phyloP scores from a whole-genome alignment of 1,140 invertebrate species.

The Drosophila tristis region DNA sequence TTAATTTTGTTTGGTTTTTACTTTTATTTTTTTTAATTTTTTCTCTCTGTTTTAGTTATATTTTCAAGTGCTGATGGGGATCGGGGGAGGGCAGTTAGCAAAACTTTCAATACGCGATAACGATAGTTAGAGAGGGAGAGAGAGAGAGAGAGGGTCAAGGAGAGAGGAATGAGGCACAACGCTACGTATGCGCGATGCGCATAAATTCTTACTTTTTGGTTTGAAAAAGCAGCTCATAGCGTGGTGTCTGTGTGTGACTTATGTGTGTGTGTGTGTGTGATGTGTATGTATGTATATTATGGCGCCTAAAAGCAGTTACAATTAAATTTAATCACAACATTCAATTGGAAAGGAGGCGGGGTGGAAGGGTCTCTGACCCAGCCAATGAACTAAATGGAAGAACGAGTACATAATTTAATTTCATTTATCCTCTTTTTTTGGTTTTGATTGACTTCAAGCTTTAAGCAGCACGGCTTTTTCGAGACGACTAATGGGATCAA shows the following conservation, averaged over 20 bases:
- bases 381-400: constrained; percentile 41
- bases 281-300: constrained; percentile 30
- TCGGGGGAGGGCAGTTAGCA: constrained; percentile 40
- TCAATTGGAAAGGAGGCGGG: constrained; percentile 62
- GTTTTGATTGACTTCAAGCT: constrained; percentile 43
- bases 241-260: constrained; percentile 36
- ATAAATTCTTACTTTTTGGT: not conserved
- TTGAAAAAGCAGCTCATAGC: constrained; percentile 31
- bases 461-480: constrained; percentile 37
- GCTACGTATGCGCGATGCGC: constrained; percentile 65
- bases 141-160: not conserved
- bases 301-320: constrained; percentile 71
- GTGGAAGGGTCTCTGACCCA: constrained; percentile 16
- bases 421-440: not conserved
- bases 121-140: not conserved
- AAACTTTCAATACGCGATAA: constrained; percentile 73
- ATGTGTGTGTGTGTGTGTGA: constrained; percentile 31
- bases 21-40: not conserved
- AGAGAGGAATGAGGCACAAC: constrained; percentile 35
- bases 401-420: constrained; percentile 22
- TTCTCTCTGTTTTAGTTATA: constrained; percentile 24
- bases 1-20: constrained; percentile 3
- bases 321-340: constrained; percentile 77
- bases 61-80: constrained; percentile 79
- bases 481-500: not conserved